These are phyloP conservation scores for Homalodisca vitripennis DNA, from an alignment of 1,140 invertebrate species.

Conservation along the genomic window DNA sequence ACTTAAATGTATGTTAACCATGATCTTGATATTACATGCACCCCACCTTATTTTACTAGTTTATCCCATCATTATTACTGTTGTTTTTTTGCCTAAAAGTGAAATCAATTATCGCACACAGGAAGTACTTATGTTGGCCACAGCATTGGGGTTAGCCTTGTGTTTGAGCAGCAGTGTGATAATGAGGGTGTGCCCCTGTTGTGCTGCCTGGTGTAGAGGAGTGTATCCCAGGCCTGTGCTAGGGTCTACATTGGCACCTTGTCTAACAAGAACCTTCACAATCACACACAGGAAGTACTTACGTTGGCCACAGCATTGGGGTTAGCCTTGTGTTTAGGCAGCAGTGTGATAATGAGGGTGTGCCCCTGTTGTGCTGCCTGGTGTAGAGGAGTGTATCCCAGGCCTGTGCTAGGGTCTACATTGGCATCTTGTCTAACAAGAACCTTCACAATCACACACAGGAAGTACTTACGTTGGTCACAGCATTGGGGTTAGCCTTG, in stretches of 20 bases:
- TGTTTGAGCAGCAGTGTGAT: slow-evolving; percentile 92
- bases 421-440: slow-evolving; percentile 80
- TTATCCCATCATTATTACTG: too few species aligned
- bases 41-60: too few species aligned
- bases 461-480: slow-evolving; percentile 79
- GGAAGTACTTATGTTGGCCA: slow-evolving; percentile 79
- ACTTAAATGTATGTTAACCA: too few species aligned
- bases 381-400: slow-evolving; percentile 97
- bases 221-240: slow-evolving; percentile 87
- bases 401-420: slow-evolving; percentile 65
- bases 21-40: too few species aligned
- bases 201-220: slow-evolving; percentile 95
- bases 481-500: slow-evolving; percentile 91
- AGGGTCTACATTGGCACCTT: slow-evolving; percentile 66
- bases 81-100: too few species aligned
- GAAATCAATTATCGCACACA: too few species aligned
- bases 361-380: slow-evolving; percentile 98
- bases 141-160: slow-evolving; percentile 91
- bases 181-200: slow-evolving; percentile 95
- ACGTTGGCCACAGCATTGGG: slow-evolving; percentile 93
- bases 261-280: too few species aligned
- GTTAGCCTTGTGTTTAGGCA: slow-evolving; percentile 92
- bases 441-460: slow-evolving; percentile 80
- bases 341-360: slow-evolving; percentile 88
- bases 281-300: slow-evolving; percentile 60